Base-by-base conservation (phyloP, 2,113 vertebrate species). In the Maccullochella peelii region DNA sequence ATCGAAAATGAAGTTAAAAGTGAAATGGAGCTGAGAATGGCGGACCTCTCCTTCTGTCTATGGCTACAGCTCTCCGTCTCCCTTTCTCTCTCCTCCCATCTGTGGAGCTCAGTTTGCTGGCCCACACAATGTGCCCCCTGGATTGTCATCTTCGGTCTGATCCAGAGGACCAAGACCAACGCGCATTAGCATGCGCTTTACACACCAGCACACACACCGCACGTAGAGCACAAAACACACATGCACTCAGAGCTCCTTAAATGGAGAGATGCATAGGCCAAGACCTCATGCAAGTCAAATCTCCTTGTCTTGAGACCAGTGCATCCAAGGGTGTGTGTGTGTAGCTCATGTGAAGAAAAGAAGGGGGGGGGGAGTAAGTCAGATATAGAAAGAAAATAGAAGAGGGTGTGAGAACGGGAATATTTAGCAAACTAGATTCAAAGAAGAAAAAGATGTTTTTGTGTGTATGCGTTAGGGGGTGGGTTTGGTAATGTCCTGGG, bases 61-160 rank as follows among this genome's bases (percentile, higher is more conserved):
- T 23, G 58, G 83, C 82, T 90, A 47, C 23, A 67, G 73, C 74
- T 84, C 55, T 33, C 63, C 15, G 50, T 63, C 73, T 85, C 68
- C 58, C 81, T 79, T 8, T 80, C 85, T 83, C 85, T 83, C 86
- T 82, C 86, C 87, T 87, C 86, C 86, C 88, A 85, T 89, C 79
- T 87, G 87, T 85, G 82, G 68, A 82, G 82, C 86, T 86, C 79
- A 52, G 83, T 62, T 58, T 36, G 63, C 82, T 74, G 80, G 89
- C 79, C 89, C 90, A 89, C 85, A 94, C 91, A 91, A 88, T 91
- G 83, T 77, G 77, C 90, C 88, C 88, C 89, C 85, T 77, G 86
- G 89, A 93, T 93, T 86, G 90, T 94, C 94, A 93, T 93, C 91
- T 94, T 87, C 91, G 86, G 84, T 88, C 85, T 91, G 92, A 93